Conservation (phyloP, 2,113 vertebrate species). For the Proteles cristata region DNA sequence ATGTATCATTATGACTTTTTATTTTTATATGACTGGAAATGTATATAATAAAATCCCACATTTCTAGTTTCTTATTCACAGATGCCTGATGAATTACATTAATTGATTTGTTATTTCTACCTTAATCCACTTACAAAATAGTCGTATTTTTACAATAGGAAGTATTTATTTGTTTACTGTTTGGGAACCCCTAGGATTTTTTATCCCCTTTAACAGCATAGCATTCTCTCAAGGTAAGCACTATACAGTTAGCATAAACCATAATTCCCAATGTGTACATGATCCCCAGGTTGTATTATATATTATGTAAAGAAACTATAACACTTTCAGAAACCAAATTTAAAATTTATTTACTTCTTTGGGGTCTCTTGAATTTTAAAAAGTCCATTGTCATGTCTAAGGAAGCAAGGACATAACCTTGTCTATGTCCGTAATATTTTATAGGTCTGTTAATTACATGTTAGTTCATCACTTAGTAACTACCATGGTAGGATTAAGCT, state of each 20-base stretch:
- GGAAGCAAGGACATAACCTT: background rate
- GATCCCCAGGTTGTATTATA: background rate
- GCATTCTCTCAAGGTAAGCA: background rate
- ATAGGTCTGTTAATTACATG: background rate
- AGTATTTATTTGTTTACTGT: background rate
- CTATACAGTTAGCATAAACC: background rate
- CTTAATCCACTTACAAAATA: conserved; percentile 3
- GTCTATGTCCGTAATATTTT: background rate
- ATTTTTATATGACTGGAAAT: conserved; percentile 44
- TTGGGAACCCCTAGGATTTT: background rate
- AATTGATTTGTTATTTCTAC: background rate
- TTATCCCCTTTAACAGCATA: background rate
- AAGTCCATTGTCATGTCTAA: background rate
- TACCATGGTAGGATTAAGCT: background rate
- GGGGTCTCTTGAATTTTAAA: conserved; percentile 20
- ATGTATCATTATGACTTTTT: conserved; percentile 31
- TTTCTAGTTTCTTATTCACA: background rate
- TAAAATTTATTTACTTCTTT: background rate
- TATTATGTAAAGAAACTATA: conserved; percentile 12
- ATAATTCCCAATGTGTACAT: background rate
- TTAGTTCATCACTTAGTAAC: background rate
- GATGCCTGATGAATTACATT: conserved; percentile 26
- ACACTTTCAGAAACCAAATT: background rate
- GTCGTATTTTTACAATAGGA: conserved; percentile 21
- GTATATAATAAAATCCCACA: conserved; percentile 44